Base-by-base conservation (phyloP, 1,140 invertebrate genomes). In the Trypoxylus dichotomus region DNA sequence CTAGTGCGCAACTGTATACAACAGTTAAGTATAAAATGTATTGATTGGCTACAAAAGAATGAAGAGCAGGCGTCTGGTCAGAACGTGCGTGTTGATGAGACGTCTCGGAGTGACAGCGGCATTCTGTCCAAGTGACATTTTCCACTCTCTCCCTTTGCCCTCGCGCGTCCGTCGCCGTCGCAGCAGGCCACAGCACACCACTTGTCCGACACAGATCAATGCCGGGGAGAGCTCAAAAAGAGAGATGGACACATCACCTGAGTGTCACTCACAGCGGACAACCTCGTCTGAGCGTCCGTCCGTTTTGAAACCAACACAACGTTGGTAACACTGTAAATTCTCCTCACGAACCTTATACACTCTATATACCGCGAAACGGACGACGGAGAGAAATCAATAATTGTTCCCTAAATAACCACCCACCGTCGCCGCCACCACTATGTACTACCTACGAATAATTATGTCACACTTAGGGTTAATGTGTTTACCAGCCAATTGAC, bases 81-180 rank as follows among this genome's bases (percentile, higher is more conserved):
- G 78, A 76, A 81, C 80, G 80, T 79, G 78, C 77, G 80, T 81
- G 80, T 79, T 81, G 80, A 81, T 81, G 80, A 81, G 80, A 81
- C 79, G 79, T 79, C 80, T 78, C 60, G 58, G 80, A 78, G 78
- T 81, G 80, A 81, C 79, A 80, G 74, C 75, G 72, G 29, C 37
- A 73, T 27, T 73, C 43, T 78, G 78, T 75, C 76, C 76, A 29
- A 76, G 75, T 78, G 76, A 77, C 76, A 60, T 77, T 63, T 63
- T 63, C 60, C 68, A 74, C 78, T 54, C 75, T 29, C 75, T 63
- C 78, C 47, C 41, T 68, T 74, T 68, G 43, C 63, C 71, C 37
- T 37, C 25, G 43, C 75, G 29, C 75, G 68, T 32, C 74, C 77
- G 41, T 10, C 37, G 8, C 58, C 76, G 27, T 73, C 76, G 37